Base-by-base conservation (phyloP, 2,888 invertebrate species). In the Meteorus colon region DNA sequence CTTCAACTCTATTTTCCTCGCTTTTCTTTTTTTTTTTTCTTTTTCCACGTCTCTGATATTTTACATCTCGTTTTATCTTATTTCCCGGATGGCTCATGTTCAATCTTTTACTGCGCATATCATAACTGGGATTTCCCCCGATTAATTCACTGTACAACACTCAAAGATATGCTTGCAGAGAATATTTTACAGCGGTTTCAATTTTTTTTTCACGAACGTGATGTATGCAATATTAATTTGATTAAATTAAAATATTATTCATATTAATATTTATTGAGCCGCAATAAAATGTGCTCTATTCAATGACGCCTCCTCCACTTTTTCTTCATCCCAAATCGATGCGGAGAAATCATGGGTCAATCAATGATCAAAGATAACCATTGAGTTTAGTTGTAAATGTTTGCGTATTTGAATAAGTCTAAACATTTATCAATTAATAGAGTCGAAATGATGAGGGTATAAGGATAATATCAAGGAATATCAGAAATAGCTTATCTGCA, bases 61-160 rank as follows among this genome's bases (percentile, higher is more conserved):
- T 24, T 41, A 37, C n/a, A 19, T 65, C 27, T 66, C 55, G 48
- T 60, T 73, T 68, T 60, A 69, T 70, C 62, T 72, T 75, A 77
- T 75, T 77, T 75, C 72, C 75, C 75, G 73, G 16, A 67, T 62
- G 71, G 71, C 45, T 77, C 66, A 66, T 4, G 41, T n/a, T n/a
- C 19, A 37, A 63, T 45, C 14, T 63, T 31, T 65, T 60, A 24
- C 10, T 16, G 55, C 12, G 16, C 70, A 70, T 10, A 48, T 55
- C 16, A 27, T 31, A 55, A 51, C n/a, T 51, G 5, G 37, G n/a
- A n/a, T 41, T 68, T 45, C 51, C 5, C 16, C n/a, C 5, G 62
- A 62, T 41, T 72, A 62, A 48, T 45, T 29, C 29, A 6, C 51
- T 48, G 55, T 19, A 31, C n/a, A 24, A 24, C 51, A n/a, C n/a